Conservation (phyloP, 1,140 invertebrate species). For the Lucilia sericata region DNA sequence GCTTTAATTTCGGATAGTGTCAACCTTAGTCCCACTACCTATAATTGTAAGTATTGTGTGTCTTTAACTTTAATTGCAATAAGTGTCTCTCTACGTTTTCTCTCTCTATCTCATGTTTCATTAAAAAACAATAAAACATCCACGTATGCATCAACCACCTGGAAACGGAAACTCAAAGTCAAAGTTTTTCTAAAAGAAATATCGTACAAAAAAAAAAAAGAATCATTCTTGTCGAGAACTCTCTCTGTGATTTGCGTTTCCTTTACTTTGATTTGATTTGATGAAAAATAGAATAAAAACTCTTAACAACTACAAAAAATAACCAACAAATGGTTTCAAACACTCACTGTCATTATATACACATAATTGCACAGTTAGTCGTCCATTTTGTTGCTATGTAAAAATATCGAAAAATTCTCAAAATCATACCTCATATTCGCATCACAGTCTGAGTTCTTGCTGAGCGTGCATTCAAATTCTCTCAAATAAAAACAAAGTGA, state of each 20-base stretch:
- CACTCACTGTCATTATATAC: conserved; percentile 19
- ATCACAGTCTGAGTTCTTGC: conserved; percentile 95
- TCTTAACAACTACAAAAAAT: neutral
- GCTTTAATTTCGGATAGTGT: conserved; percentile 75
- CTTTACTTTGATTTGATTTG: conserved; percentile 44
- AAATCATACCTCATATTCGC: conserved; percentile 69
- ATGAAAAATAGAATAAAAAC: neutral
- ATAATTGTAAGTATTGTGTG: conserved; percentile 48
- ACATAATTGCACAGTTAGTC: conserved; percentile 29
- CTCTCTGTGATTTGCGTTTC: conserved; percentile 82
- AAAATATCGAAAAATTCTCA: neutral
- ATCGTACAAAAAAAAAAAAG: neutral
- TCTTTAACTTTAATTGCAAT: neutral
- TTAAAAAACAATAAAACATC: neutral
- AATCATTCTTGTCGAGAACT: conserved; percentile 77
- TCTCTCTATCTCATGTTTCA: neutral
- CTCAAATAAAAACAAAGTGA: conserved; percentile 39
- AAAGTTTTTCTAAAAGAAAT: neutral
- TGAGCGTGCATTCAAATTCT: conserved; percentile 69
- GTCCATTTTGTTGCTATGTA: neutral
- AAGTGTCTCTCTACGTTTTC: neutral
- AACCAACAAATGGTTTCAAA: conserved; percentile 15
- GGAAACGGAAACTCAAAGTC: conserved; percentile 16
- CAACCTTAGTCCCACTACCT: conserved; percentile 72
- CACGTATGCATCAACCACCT: too few species aligned